Base-by-base conservation (phyloP, 2,797 vertebrate genomes). In the Tadarida brasiliensis region DNA sequence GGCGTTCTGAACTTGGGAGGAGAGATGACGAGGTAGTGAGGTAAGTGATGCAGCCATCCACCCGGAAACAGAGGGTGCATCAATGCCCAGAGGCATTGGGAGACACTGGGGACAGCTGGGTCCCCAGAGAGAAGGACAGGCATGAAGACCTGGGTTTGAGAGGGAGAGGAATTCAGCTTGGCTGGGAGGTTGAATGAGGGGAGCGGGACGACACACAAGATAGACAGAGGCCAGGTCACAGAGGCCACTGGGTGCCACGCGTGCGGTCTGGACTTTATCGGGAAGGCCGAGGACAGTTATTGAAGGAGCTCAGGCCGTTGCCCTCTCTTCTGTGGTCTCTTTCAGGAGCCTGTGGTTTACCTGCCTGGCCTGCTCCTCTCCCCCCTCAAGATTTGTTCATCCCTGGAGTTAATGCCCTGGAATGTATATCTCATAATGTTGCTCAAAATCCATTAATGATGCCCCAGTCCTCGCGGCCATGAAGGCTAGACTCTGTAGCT, bases 191-290 rank as follows among this genome's bases (percentile, higher is more conserved):
- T 12, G 35, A 65, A n/a, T 33, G 49, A 39, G 54, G n/a, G 19
- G 24, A n/a, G 26, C 26, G 7, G 7, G 15, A 4, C 17, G 33
- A 24, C 39, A 30, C 39, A 30, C 17, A 20, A n/a, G 61, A 26
- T 0, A 14, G 78, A 47, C 16, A 44, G 39, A 44, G 39, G 39
- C 39, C 39, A 44, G 39, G 39, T 44, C 39, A 44, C 39, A 44
- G 39, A 44, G 5, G 73, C 35, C 33, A 3, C 8, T 6, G 26
- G 47, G 54, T 39, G 2, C 57, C 3, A 0, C 7, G 0, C 2
- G 30, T 35, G 65, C 56, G 39, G 30, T 33, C 70, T n/a, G 24
- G 33, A 49, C 76, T 47, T 63, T 15, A 65, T 44, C 84, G 6
- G 39, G 22, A 30, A 51, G 47, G 49, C 47, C 65, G 20, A 0